Conservation (phyloP, 64 coral and sea anemone species). For the Montipora capricornis region DNA sequence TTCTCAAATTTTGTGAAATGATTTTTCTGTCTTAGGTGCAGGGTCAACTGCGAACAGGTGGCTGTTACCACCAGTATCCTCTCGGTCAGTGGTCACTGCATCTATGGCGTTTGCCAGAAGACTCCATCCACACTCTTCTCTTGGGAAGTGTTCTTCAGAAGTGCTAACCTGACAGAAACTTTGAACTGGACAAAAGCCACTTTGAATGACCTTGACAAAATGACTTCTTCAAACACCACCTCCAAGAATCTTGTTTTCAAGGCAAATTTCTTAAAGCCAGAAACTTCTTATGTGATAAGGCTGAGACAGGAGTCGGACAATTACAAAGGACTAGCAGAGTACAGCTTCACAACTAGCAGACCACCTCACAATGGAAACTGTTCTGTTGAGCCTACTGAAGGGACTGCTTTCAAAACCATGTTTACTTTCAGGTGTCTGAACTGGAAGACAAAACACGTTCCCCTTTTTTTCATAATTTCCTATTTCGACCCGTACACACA, state of each 20-base stretch:
- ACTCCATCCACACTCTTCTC: slow-evolving; percentile 7
- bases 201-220: slow-evolving; percentile 11
- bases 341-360: slow-evolving; percentile 70
- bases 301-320: slow-evolving; percentile 25
- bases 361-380: slow-evolving; percentile 76
- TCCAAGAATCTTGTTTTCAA: slow-evolving; percentile 37
- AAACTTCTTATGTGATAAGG: slow-evolving; percentile 26
- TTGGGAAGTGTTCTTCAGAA: slow-evolving; percentile 28
- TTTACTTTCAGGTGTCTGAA: slow-evolving; percentile 71
- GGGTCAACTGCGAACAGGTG: slow-evolving; percentile 68
- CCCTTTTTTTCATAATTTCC: slow-evolving; percentile 69
- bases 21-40: slow-evolving; percentile 59
- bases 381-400: slow-evolving; percentile 24
- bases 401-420: slow-evolving; percentile 62
- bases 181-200: not conserved
- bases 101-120: slow-evolving; percentile 47
- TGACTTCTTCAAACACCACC: slow-evolving; percentile 1
- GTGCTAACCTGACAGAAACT: not conserved
- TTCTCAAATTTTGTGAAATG: not conserved
- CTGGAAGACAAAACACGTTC: slow-evolving; percentile 68
- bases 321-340: slow-evolving; percentile 62
- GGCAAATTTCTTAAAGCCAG: slow-evolving; percentile 18
- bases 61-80: slow-evolving; percentile 53
- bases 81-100: slow-evolving; percentile 57
- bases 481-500: slow-evolving; percentile 52